phyloP scores from a whole-genome alignment of 1,140 invertebrate species.

The Geopemphigus sp. region DNA sequence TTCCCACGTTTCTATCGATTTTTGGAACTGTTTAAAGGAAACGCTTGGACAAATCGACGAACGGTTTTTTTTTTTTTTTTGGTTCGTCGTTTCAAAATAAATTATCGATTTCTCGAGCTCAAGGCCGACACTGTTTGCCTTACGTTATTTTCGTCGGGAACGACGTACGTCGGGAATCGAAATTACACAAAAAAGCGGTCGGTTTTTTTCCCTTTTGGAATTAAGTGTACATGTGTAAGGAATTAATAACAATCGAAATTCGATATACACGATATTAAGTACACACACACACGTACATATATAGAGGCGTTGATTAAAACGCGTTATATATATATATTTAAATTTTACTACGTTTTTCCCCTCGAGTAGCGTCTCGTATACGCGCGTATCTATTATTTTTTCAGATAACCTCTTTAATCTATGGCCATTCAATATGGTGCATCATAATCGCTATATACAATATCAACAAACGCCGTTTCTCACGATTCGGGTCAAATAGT shows the following conservation, averaged over 20 bases:
- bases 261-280: too few species aligned
- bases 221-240: too few species aligned
- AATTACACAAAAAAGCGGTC: too few species aligned
- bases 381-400: too few species aligned
- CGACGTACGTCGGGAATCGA: too few species aligned
- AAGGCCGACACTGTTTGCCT: background rate
- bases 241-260: too few species aligned
- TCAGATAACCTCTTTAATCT: slow-evolving; percentile 21
- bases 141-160: background rate
- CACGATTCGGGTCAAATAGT: background rate
- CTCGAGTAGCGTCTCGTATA: too few species aligned
- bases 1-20: background rate
- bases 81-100: background rate
- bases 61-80: background rate
- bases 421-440: background rate
- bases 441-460: too few species aligned
- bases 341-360: background rate
- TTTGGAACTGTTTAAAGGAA: too few species aligned
- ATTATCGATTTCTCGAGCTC: background rate
- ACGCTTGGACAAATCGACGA: background rate
- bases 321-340: background rate
- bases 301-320: too few species aligned
- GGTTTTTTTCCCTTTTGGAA: too few species aligned
- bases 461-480: slow-evolving; percentile 1
- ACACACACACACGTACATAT: too few species aligned